Evolutionary conservation across 2,797 vertebrate species (phyloP).

Genomic region (Phoeniculus purpureus): DNA sequence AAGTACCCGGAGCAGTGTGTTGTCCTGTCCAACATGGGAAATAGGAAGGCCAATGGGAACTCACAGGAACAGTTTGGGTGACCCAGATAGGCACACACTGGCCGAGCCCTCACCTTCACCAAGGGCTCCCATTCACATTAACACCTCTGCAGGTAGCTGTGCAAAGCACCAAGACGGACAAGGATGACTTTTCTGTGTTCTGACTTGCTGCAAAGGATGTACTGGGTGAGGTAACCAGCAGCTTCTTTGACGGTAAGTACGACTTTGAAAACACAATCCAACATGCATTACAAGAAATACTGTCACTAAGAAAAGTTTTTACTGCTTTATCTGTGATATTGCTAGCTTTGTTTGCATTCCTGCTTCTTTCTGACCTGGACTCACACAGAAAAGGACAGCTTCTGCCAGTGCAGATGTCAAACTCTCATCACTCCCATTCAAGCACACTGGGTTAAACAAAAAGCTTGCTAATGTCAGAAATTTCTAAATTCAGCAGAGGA

Average conservation of each 20-base stretch:
- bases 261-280: neutral
- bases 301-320: neutral
- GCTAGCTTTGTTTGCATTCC: neutral
- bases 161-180: neutral
- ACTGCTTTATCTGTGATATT: neutral
- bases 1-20: fast-evolving
- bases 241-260: neutral
- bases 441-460: neutral
- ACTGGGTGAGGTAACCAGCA: neutral
- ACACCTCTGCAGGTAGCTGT: neutral
- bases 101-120: neutral
- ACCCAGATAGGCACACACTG: neutral
- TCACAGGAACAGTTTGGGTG: neutral
- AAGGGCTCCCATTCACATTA: neutral
- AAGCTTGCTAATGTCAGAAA: neutral
- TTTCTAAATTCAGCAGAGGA: neutral
- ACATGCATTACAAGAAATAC: neutral
- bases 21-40: neutral
- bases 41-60: neutral
- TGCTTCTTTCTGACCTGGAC: neutral
- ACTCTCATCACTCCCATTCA: neutral
- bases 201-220: neutral
- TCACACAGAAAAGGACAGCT: neutral
- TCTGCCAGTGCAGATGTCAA: neutral
- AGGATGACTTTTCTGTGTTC: neutral